phyloP scores from a whole-genome alignment of 2,113 vertebrate species.

The Psilopogon haemacephalus region DNA sequence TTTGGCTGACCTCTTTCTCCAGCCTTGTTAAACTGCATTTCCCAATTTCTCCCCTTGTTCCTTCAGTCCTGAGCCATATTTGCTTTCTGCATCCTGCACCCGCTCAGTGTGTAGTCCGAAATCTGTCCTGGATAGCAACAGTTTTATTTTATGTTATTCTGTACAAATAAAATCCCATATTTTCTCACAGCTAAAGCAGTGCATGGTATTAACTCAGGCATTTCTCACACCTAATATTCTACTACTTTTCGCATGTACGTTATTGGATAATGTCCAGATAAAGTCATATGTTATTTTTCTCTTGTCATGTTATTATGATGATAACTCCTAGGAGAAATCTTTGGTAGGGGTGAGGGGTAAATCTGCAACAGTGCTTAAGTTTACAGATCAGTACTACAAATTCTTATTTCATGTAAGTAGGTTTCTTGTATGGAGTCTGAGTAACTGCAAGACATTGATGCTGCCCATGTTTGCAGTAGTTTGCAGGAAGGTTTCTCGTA shows the following conservation, averaged over 20 bases:
- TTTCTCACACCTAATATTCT: constrained; percentile 40
- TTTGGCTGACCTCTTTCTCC: neutral
- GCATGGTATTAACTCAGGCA: neutral
- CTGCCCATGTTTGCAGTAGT: neutral
- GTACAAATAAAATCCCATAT: neutral
- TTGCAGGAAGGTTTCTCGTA: neutral
- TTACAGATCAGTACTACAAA: neutral
- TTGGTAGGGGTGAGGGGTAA: neutral
- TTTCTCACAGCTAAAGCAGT: neutral
- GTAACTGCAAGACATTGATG: neutral
- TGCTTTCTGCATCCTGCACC: neutral
- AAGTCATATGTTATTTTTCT: constrained; percentile 18
- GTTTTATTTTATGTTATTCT: neutral
- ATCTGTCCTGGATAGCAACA: neutral
- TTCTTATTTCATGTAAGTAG: neutral
- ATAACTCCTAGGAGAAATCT: constrained; percentile 34
- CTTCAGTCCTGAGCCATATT: neutral
- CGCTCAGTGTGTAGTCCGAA: neutral
- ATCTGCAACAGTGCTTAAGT: neutral
- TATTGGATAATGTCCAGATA: constrained; percentile 48
- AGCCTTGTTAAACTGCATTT: neutral
- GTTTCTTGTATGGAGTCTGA: neutral
- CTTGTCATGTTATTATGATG: constrained; percentile 26
- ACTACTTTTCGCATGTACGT: neutral
- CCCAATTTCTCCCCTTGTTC: neutral